Percentiles rank a stretch among this genome's conserved stretches.
Conservation (phyloP, 2,113 vertebrate species). For the Cyphomyrus plagiostoma region DNA sequence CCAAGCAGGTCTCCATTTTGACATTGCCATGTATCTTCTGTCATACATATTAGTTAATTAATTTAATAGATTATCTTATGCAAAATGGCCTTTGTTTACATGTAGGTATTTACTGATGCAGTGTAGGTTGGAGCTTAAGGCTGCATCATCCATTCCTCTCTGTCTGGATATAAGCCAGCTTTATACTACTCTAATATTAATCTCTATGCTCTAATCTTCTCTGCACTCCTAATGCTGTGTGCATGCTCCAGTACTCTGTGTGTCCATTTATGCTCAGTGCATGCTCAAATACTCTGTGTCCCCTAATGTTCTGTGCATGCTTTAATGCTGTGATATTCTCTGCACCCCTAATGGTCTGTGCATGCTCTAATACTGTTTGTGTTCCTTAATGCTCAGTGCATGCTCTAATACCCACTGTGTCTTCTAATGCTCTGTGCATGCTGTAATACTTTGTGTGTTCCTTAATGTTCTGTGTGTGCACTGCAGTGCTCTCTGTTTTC, state of each 20-base stretch:
- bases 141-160: not conserved
- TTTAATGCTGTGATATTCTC: not conserved
- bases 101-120: not conserved
- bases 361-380: not conserved
- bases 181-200: not conserved
- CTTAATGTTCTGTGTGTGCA: not conserved
- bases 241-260: not conserved
- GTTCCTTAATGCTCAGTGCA: not conserved
- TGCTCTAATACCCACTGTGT: not conserved
- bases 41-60: not conserved
- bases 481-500: not conserved
- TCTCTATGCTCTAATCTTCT: not conserved
- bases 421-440: not conserved
- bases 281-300: not conserved
- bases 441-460: not conserved
- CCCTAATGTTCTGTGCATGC: not conserved
- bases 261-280: not conserved
- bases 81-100: not conserved
- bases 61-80: not conserved
- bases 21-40: not conserved
- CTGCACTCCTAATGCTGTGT: not conserved
- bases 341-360: not conserved
- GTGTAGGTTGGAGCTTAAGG: not conserved
- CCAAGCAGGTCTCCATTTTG: not conserved
- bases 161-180: not conserved